Evolutionary conservation across 1,140 invertebrate genomes (phyloP).

Genomic region (Drosophila paulistorum): DNA sequence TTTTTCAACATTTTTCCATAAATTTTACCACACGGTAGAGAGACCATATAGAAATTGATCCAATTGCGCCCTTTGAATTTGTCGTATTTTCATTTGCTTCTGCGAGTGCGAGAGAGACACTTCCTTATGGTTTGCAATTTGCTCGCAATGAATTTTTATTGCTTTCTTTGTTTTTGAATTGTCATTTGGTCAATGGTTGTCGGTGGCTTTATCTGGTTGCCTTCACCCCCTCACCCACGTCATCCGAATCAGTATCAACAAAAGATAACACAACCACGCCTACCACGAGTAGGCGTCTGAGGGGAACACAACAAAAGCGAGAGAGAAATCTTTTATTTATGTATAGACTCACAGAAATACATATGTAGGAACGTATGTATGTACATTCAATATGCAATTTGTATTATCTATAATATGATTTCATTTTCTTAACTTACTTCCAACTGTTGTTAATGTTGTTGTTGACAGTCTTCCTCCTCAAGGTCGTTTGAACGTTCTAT

Average conservation of each 20-base stretch:
- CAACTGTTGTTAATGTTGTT: conserved; percentile 53
- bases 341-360: conserved; percentile 36
- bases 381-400: neutral
- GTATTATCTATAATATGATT: conserved; percentile 13
- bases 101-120: neutral
- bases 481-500: conserved; percentile 52
- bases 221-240: conserved; percentile 18
- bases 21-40: too few relatives aligned
- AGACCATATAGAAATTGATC: conserved; percentile 63
- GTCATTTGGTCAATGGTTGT: neutral
- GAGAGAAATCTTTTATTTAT: conserved; percentile 31
- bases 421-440: conserved; percentile 36
- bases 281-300: neutral
- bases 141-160: conserved; percentile 1
- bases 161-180: neutral
- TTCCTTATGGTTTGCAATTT: neutral
- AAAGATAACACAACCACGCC: conserved; percentile 55
- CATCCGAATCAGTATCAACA: conserved; percentile 65
- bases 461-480: conserved; percentile 39
- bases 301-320: neutral
- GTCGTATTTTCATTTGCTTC: conserved; percentile 29
- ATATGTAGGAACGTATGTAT: neutral
- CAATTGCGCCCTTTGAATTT: conserved; percentile 55
- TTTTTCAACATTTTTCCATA: too few relatives aligned
- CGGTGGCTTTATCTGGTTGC: conserved; percentile 46